Conservation (phyloP, 2,888 invertebrate species). For the Lysandra coridon region DNA sequence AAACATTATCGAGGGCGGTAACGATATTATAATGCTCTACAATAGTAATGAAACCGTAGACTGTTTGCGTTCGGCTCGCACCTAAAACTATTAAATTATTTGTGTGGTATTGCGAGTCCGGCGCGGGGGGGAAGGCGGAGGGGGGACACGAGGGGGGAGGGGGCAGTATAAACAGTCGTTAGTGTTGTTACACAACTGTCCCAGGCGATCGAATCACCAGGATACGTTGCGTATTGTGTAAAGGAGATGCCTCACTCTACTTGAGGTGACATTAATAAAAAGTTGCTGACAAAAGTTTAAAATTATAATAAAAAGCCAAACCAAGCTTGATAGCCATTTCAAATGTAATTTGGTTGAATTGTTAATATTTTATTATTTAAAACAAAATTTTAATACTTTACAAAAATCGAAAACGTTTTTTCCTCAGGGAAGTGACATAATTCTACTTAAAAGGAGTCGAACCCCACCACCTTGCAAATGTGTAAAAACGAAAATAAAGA, state of each 20-base stretch:
- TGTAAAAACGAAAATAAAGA: too few species aligned
- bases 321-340: too few species aligned
- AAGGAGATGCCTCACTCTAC: constrained; percentile 34
- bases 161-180: constrained; percentile 71
- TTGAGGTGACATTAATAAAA: neutral
- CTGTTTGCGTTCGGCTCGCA: constrained; percentile 68
- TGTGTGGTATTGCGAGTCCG: constrained; percentile 75
- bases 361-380: too few species aligned
- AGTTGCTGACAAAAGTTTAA: neutral
- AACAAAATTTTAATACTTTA: too few species aligned
- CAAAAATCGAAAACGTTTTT: too few species aligned
- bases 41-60: constrained; percentile 33
- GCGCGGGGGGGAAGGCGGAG: constrained; percentile 41
- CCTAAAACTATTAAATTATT: constrained; percentile 73
- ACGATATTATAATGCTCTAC: constrained; percentile 1
- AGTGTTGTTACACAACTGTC: constrained; percentile 63
- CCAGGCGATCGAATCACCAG: constrained; percentile 44
- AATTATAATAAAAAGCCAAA: too few species aligned
- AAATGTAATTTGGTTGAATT: too few species aligned
- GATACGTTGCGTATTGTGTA: constrained; percentile 37
- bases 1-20: neutral
- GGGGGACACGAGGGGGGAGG: constrained; percentile 6
- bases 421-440: too few species aligned
- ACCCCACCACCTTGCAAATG: too few species aligned
- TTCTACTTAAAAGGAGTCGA: too few species aligned